Base-by-base conservation (phyloP, 2,797 vertebrate species). In the Catamblyrhynchus diadema region DNA sequence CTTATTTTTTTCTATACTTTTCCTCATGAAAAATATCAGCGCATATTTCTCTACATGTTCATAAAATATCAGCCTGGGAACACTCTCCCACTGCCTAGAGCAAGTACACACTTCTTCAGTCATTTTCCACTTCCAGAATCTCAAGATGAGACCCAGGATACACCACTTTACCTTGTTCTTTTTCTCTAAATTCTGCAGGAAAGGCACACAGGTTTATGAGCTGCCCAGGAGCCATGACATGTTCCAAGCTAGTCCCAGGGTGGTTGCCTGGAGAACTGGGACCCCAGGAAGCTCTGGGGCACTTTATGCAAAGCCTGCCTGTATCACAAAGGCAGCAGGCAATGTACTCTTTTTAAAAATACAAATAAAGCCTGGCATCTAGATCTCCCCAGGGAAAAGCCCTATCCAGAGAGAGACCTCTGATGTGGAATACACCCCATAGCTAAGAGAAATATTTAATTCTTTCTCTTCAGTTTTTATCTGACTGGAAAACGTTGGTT, bases 281-380 rank as follows among this genome's bases (percentile, higher is more conserved):
- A 75, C 19, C 3, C 3, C 35, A 45, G 47, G 4, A 80, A 35
- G 21, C 21, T 14, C 28, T 30, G 28, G 14, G 14, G n/a, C n/a
- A 17, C 57, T 14, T 60, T 39, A 21, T 9, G 19, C 8, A 39
- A 39, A 83, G 15, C 32, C 18, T 70, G 16, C 8, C 30, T 78
- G 15, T 27, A 35, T 42, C 44, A 33, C 13, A 41, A 73, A 71
- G 28, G 24, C 8, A 56, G 32, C 0, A 0, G 33, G 9, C 13
- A 85, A 56, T 3, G 8, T 15, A 35, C 32, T 66, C 4, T 15
- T 74, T 37, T 50, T 64, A 72, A 61, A 87, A 69, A 59, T 27
- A 48, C 11, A 71, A 71, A 13, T 35, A 42, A 57, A 86, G n/a
- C 18, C 24, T 66, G 13, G 27, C 28, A n/a, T 56, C 44, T 69